Evolutionary conservation across 1,140 invertebrate genomes (phyloP), one percentile per base, ranked within the genome.

Genomic region (Drosophila watanabei): DNA sequence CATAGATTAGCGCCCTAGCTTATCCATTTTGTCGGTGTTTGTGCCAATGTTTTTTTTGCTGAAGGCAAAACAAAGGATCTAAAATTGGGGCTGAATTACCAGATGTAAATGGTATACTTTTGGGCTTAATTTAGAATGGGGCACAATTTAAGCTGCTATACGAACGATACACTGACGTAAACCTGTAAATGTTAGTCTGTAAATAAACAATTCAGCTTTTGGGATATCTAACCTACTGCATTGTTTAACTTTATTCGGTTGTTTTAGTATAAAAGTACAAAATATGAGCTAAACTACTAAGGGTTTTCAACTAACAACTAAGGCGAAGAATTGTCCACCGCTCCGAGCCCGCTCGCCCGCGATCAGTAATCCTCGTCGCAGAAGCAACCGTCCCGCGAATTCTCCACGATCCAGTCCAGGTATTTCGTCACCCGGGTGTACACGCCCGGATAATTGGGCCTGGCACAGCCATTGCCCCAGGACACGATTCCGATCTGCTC

Each of bases 341-440:
- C 58, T 62, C 24, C 16, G 14, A 54, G 58, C 32, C 37, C 64
- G 33, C 32, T 60, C 30, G 3, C 14, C 16, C 35, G 33, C 8
- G n/a, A 16, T 16, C 48, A 91, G 79, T 84, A 89, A 61, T 94
- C 95, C 78, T 95, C 94, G 70, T 94, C 93, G 83, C 96, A 97
- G 84, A 95, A 97, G 80, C 95, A 96, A 11, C 95, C 96, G 81
- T 96, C 96, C 79, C 94, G 93, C n/a, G 96, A 95, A 83, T 97
- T 96, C 72, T 96, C 95, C 78, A 94, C 91, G 61, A 98, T 97
- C 97, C 97, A 98, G 73, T 95, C 94, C 3, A 97, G 91, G 92
- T 96, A 97, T 72, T 95, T 95, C 4, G 96, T 96, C 5, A 98
- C 95, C 52, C 97, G 94, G 0, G 97, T 97, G 92, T 98, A 98